These are phyloP conservation scores for Sesamia nonagrioides DNA, from an alignment of 1,140 invertebrate genomes.

Conservation along the genomic window DNA sequence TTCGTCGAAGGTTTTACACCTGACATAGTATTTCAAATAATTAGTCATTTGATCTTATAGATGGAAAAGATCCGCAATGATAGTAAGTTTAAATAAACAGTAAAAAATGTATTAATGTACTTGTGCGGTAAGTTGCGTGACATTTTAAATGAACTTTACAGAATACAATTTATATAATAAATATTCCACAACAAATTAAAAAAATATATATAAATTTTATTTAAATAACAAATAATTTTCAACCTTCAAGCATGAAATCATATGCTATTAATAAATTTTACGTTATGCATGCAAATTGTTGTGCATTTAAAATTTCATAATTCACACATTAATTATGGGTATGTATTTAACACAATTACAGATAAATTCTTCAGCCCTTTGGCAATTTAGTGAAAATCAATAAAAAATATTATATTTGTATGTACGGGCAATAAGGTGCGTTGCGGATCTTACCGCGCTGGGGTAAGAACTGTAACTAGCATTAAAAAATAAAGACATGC, in stretches of 20 bases:
- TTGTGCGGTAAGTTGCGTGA: too few species aligned
- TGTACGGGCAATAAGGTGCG: too few species aligned
- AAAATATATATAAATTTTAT: not conserved
- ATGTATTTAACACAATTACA: not conserved
- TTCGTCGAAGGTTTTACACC: too few species aligned
- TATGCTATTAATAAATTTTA: not conserved
- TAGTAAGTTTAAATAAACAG: too few species aligned
- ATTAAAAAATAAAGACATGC: too few species aligned
- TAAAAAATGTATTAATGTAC: too few species aligned
- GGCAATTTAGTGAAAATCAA: not conserved
- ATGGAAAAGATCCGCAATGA: too few species aligned
- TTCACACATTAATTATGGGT: not conserved
- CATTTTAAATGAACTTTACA: not conserved
- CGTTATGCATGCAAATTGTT: not conserved
- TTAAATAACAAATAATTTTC: not conserved
- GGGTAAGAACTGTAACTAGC: too few species aligned
- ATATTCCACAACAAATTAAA: not conserved
- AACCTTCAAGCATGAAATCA: not conserved
- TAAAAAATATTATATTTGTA: too few species aligned
- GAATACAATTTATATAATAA: not conserved
- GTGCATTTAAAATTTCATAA: not conserved
- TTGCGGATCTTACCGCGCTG: too few species aligned
- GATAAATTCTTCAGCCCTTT: not conserved
- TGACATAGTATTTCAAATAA: too few species aligned
- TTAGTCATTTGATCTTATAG: too few species aligned